These are phyloP conservation scores for Brachionus koreanus DNA, from an alignment of 1,140 invertebrate genomes.

Conservation along the genomic window DNA sequence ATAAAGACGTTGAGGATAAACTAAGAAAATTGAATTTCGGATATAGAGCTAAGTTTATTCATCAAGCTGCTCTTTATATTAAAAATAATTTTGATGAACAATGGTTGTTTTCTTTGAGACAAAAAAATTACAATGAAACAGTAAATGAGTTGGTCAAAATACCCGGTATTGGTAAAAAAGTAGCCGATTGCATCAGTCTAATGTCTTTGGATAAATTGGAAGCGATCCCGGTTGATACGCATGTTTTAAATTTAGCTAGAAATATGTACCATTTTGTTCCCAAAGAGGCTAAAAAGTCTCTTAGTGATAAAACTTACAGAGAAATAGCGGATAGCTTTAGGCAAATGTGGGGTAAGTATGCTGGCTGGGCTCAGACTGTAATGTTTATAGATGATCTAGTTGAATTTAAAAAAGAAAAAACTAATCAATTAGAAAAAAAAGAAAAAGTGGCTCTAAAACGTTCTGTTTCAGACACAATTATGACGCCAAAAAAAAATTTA, in stretches of 20 bases:
- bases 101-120: conserved; percentile 70
- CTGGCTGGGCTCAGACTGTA: conserved; percentile 44
- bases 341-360: conserved; percentile 38
- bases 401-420: conserved; percentile 39
- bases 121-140: conserved; percentile 69
- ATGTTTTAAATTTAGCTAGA: conserved; percentile 84
- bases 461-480: background rate
- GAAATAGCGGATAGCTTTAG: conserved; percentile 17
- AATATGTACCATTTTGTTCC: conserved; percentile 31
- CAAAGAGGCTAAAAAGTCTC: background rate
- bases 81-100: conserved; percentile 67
- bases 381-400: conserved; percentile 43
- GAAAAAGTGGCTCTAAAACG: background rate
- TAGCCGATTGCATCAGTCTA: conserved; percentile 95
- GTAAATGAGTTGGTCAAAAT: conserved; percentile 68
- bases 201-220: conserved; percentile 87
- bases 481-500: conserved; percentile 14
- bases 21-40: conserved; percentile 78
- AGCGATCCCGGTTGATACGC: conserved; percentile 89
- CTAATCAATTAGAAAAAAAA: background rate
- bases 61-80: conserved; percentile 48
- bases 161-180: conserved; percentile 82
- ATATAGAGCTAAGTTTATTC: conserved; percentile 69
- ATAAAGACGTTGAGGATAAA: conserved; percentile 63
- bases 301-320: conserved; percentile 8